These are phyloP conservation scores for Macrobrachium nipponense DNA, from an alignment of 1,140 invertebrate genomes.

Conservation along the genomic window DNA sequence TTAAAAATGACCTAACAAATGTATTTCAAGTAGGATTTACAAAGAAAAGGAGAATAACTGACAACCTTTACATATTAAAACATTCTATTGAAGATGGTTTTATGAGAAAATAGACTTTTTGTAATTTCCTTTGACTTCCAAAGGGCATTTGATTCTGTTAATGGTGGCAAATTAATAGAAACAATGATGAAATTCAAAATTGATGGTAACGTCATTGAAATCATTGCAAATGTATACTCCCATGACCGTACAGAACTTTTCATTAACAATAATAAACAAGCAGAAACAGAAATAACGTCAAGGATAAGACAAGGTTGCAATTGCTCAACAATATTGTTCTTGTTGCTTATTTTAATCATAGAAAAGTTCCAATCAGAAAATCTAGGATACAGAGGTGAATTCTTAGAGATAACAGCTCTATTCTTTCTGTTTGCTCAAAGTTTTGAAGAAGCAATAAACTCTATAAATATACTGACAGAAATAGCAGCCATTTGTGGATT, in stretches of 20 bases:
- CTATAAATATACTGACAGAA: not conserved
- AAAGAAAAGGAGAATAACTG: not conserved
- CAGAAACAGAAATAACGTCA: not conserved
- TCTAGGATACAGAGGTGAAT: not conserved
- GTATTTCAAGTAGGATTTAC: slow-evolving; percentile 10
- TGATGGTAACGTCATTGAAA: slow-evolving; percentile 5
- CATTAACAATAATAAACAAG: not conserved
- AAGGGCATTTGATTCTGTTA: slow-evolving; percentile 5
- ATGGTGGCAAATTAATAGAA: not conserved
- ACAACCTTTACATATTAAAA: not conserved
- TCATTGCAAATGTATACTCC: not conserved
- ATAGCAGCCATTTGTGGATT: not conserved
- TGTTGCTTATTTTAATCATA: not conserved
- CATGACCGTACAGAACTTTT: not conserved
- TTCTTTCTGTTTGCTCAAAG: not conserved
- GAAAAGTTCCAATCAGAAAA: not conserved
- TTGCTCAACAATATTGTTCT: not conserved
- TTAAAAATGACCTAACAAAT: not conserved
- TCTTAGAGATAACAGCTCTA: not conserved
- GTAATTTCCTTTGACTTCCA: not conserved
- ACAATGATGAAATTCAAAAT: not conserved
- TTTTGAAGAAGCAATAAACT: not conserved
- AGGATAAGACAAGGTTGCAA: slow-evolving; percentile 1
- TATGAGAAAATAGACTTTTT: not conserved
- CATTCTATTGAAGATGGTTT: slow-evolving; percentile 2